These are phyloP conservation scores for Napeogenes inachia DNA, from an alignment of 2,888 invertebrate genomes.

Conservation along the genomic window DNA sequence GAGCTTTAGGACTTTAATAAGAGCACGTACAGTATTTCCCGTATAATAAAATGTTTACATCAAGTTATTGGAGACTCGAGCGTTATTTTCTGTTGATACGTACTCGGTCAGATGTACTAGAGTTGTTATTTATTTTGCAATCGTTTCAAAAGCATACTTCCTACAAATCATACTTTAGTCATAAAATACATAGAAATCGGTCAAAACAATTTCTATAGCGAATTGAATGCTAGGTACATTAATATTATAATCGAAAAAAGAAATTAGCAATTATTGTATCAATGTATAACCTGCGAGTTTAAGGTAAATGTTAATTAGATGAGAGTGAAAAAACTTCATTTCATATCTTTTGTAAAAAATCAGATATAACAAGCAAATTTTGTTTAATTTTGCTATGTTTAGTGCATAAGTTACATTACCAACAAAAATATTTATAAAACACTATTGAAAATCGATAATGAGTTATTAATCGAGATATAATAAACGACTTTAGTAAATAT, in stretches of 20 bases:
- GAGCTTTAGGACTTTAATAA: background rate
- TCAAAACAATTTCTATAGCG: too few relatives aligned
- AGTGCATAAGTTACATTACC: too few relatives aligned
- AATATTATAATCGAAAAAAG: background rate
- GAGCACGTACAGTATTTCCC: background rate
- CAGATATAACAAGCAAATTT: too few relatives aligned
- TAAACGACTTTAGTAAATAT: slow-evolving; percentile 6
- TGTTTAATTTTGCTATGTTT: too few relatives aligned
- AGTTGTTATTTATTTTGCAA: background rate
- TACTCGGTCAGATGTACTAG: background rate
- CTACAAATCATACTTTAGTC: background rate
- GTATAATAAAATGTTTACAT: background rate
- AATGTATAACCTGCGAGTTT: background rate
- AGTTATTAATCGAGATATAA: background rate
- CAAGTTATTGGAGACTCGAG: slow-evolving; percentile 4
- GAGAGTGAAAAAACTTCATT: too few relatives aligned
- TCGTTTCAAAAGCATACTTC: background rate
- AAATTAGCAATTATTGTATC: background rate
- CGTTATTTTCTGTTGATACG: background rate
- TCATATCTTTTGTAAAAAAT: too few relatives aligned
- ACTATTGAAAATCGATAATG: background rate
- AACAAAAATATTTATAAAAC: background rate
- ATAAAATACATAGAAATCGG: background rate
- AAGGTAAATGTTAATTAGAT: too few relatives aligned
- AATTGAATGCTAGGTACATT: too few relatives aligned